Conservation (phyloP, 2,113 vertebrate genomes). For the Campylomormyrus numenius region DNA sequence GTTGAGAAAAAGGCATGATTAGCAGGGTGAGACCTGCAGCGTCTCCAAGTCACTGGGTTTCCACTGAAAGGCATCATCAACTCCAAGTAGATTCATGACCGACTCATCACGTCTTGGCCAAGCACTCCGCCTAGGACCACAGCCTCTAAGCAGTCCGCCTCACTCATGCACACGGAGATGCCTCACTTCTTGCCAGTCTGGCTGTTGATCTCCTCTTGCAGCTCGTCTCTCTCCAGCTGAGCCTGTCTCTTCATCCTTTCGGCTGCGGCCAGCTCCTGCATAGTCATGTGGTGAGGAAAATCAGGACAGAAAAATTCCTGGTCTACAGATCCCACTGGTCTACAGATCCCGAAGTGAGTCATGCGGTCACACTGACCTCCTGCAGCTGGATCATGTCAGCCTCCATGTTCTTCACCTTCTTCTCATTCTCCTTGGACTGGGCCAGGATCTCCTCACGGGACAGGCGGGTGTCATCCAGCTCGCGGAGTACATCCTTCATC, state of each 20-base stretch:
- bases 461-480: constrained; percentile 79
- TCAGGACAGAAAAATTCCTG: neutral
- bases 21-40: neutral
- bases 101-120: neutral
- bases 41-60: neutral
- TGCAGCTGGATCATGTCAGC: constrained; percentile 82
- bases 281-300: neutral
- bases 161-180: neutral
- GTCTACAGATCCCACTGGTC: neutral
- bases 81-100: neutral
- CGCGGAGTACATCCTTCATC: constrained; percentile 81
- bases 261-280: constrained; percentile 79
- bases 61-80: neutral
- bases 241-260: constrained; percentile 81
- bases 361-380: constrained; percentile 65
- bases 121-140: neutral
- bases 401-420: constrained; percentile 87
- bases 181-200: constrained; percentile 79
- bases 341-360: too few relatives aligned
- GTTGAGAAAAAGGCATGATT: neutral
- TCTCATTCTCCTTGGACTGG: constrained; percentile 83
- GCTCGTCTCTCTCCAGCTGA: constrained; percentile 86
- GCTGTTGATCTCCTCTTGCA: constrained; percentile 86
- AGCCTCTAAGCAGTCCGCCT: neutral
- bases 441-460: constrained; percentile 83